Percentiles rank a stretch among this genome's conserved stretches.
These are phyloP conservation scores for Spisula subtruncata DNA, from an alignment of 2,888 invertebrate genomes.

Conservation along the genomic window DNA sequence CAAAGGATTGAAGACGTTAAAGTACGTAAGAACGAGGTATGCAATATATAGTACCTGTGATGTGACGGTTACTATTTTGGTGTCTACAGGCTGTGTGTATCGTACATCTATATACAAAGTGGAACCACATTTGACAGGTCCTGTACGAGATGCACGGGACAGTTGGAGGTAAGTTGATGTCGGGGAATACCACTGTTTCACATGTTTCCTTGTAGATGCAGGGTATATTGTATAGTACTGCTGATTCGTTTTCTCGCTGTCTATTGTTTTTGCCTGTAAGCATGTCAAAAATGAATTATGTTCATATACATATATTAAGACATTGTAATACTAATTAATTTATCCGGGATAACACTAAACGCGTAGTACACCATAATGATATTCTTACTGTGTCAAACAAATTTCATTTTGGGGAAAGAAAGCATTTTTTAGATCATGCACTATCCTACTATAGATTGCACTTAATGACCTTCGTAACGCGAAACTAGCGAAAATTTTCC, in stretches of 20 bases:
- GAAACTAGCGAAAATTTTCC: too few species aligned
- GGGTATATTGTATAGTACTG: conserved; percentile 67
- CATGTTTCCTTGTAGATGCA: conserved; percentile 57
- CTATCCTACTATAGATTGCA: too few species aligned
- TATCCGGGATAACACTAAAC: too few species aligned
- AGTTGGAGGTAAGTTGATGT: conserved; percentile 58
- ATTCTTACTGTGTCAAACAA: too few species aligned
- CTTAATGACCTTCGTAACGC: too few species aligned
- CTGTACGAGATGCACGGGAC: conserved; percentile 27
- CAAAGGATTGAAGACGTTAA: too few species aligned
- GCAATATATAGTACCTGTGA: conserved; percentile 57
- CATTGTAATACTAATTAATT: too few species aligned
- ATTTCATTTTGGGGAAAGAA: too few species aligned
- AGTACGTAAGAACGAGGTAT: too few species aligned
- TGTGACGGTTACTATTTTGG: conserved; percentile 30
- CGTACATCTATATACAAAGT: conserved; percentile 50
- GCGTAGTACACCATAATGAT: too few species aligned
- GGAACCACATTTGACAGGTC: conserved; percentile 50
- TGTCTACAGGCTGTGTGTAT: conserved; percentile 49
- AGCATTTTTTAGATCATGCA: too few species aligned
- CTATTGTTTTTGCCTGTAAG: conserved; percentile 63
- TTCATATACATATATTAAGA: too few species aligned
- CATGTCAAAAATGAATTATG: not conserved
- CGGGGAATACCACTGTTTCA: conserved; percentile 72
- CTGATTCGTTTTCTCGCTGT: conserved; percentile 56